A percentile compares a stretch with the other conserved stretches of the same genome.
Conservation (phyloP, 2,113 vertebrate species). For the Scytalopus superciliaris region DNA sequence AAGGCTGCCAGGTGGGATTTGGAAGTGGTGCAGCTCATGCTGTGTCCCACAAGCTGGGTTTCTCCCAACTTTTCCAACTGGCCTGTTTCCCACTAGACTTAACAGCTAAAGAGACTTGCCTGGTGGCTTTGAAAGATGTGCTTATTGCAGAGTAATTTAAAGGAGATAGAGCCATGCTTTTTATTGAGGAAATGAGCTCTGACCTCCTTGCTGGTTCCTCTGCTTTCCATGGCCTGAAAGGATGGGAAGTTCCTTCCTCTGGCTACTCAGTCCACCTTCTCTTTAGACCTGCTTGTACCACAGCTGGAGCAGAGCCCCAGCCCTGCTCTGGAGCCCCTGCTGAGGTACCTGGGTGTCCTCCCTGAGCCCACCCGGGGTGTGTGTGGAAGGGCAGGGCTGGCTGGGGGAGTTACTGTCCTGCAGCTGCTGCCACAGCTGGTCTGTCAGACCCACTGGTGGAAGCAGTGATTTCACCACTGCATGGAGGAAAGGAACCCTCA, state of each 20-base stretch:
- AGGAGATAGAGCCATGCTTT: not conserved
- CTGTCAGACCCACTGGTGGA: not conserved
- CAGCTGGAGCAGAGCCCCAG: not conserved
- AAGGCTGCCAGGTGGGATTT: not conserved
- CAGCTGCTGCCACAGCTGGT: not conserved
- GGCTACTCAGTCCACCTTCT: rapidly evolving
- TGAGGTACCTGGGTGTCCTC: not conserved
- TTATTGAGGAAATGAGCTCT: not conserved
- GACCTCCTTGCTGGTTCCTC: not conserved
- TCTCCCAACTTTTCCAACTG: not conserved
- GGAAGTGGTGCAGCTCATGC: rapidly evolving
- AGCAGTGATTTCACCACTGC: not conserved
- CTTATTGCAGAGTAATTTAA: not conserved
- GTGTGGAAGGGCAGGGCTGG: not conserved
- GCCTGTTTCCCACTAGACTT: rapidly evolving
- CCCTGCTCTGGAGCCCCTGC: not conserved
- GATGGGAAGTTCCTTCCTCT: not conserved
- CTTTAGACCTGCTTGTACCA: rapidly evolving
- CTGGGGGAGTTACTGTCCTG: not conserved
- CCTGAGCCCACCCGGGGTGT: rapidly evolving
- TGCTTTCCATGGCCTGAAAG: not conserved
- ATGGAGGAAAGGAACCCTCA: rapidly evolving
- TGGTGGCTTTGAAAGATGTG: not conserved
- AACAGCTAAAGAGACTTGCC: not conserved
- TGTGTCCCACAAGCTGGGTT: not conserved